Base-by-base conservation (phyloP, 2,888 invertebrate genomes). In the Torymus auratus region DNA sequence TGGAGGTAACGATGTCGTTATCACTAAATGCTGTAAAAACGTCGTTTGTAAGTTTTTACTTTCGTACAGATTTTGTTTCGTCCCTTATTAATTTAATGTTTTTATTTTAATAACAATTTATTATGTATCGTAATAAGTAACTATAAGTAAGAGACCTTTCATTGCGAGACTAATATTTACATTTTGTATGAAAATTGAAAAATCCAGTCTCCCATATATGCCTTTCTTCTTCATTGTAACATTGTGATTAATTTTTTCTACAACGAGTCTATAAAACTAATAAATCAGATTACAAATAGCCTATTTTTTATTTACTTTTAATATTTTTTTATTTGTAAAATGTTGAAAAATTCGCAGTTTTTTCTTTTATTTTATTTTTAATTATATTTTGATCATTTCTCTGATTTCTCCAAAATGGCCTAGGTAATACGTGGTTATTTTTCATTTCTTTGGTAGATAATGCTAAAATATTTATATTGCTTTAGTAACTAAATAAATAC, bases 31-130 rank as follows among this genome's bases (percentile, higher is more conserved):
- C 85, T 85, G 87, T 88, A 88, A 87, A 88, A 88, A 87, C 84
- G 77, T 88, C 85, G 85, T 82, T 85, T 81, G 83, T 88, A 88
- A 86, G 87, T 88, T 88, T 88, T 84, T 87, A 88, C 84, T 86
- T 85, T 85, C 83, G 71, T 84, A 85, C 74, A 65, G 52, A 69
- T 77, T 83, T 74, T 75, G 78, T 79, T 82, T 78, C 50, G 64
- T 82, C 71, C 68, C 69, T 78, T 62, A 82, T 67, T 68, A 75
- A 77, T 75, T 83, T 76, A 70, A 78, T 72, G 64, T 56, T 75
- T 80, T 64, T 78, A 82, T 82, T 78, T 82, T 73, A 82, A 82
- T 74, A 78, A 82, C 65, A 77, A 73, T 80, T 77, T 80, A 79
- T 79, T 73, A 76, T 67, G 50, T 76, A 83, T 72, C n/a, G 72